These are phyloP conservation scores for Thrips palmi DNA, from an alignment of 1,140 invertebrate genomes.

Conservation along the genomic window DNA sequence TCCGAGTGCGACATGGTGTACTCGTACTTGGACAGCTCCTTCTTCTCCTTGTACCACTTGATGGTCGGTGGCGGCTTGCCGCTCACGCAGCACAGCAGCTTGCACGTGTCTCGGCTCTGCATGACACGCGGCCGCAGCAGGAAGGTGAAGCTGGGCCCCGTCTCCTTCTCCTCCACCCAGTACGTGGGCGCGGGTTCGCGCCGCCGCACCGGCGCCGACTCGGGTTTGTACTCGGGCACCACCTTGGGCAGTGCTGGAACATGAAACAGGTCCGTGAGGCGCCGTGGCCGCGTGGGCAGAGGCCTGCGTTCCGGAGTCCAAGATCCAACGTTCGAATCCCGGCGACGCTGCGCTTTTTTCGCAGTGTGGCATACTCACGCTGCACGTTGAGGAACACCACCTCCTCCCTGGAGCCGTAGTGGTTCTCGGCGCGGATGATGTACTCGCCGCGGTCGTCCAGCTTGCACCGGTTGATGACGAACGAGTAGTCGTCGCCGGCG, in stretches of 20 bases:
- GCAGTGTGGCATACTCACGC: constrained; percentile 42
- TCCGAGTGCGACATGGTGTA: constrained; percentile 76
- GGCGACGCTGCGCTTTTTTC: too few species aligned
- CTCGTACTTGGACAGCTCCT: constrained; percentile 77
- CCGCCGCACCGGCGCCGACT: constrained; percentile 47
- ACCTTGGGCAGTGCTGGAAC: constrained; percentile 58
- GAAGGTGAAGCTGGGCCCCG: constrained; percentile 91
- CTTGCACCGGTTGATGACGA: constrained; percentile 91
- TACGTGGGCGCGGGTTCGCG: constrained; percentile 64
- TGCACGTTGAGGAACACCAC: constrained; percentile 95
- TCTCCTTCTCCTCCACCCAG: constrained; percentile 78
- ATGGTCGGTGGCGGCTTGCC: constrained; percentile 86
- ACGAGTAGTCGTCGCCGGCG: constrained; percentile 86
- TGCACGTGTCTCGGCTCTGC: constrained; percentile 84
- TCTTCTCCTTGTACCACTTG: constrained; percentile 81
- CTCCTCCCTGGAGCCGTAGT: constrained; percentile 91
- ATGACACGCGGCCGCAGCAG: constrained; percentile 91
- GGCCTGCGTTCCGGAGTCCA: too few species aligned
- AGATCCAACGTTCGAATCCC: too few species aligned
- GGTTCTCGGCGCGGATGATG: constrained; percentile 91
- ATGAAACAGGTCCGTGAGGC: constrained; percentile 10
- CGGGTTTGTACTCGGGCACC: constrained; percentile 55
- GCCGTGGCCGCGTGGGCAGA: neutral
- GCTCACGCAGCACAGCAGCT: constrained; percentile 89
- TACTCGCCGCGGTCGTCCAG: constrained; percentile 93